phyloP scores from a whole-genome alignment of 2,888 invertebrate genomes.

The Dryomyza anilis region DNA sequence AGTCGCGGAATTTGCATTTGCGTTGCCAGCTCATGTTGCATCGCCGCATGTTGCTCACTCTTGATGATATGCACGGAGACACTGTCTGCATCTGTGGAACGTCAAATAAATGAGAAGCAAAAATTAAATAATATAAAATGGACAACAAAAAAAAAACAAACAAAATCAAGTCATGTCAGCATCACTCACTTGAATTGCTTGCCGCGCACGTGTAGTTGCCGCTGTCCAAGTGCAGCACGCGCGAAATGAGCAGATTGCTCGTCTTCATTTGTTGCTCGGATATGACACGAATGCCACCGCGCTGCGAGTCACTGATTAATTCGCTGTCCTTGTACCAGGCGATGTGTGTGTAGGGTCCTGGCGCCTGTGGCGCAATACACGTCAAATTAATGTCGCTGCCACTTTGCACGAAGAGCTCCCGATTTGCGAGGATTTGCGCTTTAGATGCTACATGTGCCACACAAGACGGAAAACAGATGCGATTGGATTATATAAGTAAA shows the following conservation, averaged over 20 bases:
- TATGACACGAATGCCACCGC: constrained; percentile 85
- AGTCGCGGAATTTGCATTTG: constrained; percentile 50
- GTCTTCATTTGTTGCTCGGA: constrained; percentile 86
- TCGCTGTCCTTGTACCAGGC: constrained; percentile 85
- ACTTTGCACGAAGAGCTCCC: constrained; percentile 85
- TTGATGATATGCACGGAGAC: constrained; percentile 84
- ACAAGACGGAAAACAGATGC: neutral
- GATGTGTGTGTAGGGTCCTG: constrained; percentile 72
- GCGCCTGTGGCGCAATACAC: constrained; percentile 79
- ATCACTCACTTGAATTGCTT: constrained; percentile 72
- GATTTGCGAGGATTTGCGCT: constrained; percentile 84
- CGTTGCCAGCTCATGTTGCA: constrained; percentile 64
- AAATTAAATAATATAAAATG: too few species aligned
- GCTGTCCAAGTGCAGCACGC: constrained; percentile 64
- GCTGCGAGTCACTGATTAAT: constrained; percentile 82
- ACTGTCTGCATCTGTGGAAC: constrained; percentile 73
- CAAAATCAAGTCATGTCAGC: neutral
- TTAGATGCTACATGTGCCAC: constrained; percentile 73
- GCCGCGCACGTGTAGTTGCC: constrained; percentile 92
- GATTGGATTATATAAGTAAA: too few species aligned
- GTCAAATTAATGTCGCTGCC: constrained; percentile 92
- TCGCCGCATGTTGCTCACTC: constrained; percentile 72
- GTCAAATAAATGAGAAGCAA: neutral
- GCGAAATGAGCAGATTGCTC: constrained; percentile 82
- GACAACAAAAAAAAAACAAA: neutral